Conservation (phyloP, 2,113 vertebrate genomes). For the Notarius quadriscutis region DNA sequence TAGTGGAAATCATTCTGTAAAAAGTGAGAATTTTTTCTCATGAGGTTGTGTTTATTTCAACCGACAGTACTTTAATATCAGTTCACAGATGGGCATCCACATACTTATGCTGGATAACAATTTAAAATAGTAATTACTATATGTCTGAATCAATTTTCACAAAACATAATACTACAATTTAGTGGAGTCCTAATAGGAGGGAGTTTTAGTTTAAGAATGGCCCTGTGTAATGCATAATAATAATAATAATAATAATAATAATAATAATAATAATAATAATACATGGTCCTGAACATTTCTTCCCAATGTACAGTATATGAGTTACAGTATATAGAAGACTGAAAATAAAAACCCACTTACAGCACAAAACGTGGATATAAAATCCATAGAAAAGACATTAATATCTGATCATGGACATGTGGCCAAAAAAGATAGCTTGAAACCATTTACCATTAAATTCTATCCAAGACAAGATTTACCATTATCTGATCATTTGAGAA, state of each 20-base stretch:
- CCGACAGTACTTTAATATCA: not conserved
- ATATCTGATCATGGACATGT: slow-evolving; percentile 43
- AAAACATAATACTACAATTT: not conserved
- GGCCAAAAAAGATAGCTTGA: slow-evolving; percentile 45
- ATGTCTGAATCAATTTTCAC: too few relatives aligned
- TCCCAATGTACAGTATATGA: too few relatives aligned
- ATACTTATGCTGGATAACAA: not conserved
- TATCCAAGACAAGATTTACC: not conserved
- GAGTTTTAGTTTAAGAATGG: slow-evolving; percentile 13
- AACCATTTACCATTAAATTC: not conserved
- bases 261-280: too few relatives aligned
- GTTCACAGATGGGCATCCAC: not conserved
- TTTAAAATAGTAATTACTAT: not conserved
- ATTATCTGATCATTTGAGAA: slow-evolving; percentile 35
- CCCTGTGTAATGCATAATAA: not conserved
- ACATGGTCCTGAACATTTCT: too few relatives aligned
- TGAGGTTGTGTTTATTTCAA: not conserved
- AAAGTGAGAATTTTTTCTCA: not conserved
- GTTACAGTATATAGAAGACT: too few relatives aligned
- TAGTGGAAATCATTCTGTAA: not conserved
- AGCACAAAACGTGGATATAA: too few relatives aligned
- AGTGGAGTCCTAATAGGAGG: not conserved
- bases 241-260: too few relatives aligned
- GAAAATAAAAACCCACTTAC: too few relatives aligned
- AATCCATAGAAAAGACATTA: not conserved